These are phyloP conservation scores for Heptranchias perlo DNA, from an alignment of 2,113 vertebrate species.

Conservation along the genomic window DNA sequence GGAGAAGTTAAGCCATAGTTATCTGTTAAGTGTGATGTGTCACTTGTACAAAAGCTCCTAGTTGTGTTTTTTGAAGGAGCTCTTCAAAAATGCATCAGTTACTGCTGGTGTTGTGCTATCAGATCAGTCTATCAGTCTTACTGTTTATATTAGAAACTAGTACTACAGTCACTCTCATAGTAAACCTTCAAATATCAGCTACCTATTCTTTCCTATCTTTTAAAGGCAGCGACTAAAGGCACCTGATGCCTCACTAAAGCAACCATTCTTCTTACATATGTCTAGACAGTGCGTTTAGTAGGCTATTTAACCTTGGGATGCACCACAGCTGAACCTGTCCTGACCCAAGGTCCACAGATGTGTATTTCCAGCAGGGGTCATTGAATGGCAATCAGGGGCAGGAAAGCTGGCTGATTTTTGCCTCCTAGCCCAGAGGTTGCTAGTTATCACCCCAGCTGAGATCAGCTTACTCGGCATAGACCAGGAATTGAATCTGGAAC, in stretches of 20 bases:
- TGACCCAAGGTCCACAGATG: not conserved
- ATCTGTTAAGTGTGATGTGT: slow-evolving; percentile 16
- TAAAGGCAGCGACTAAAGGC: not conserved
- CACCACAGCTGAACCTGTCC: not conserved
- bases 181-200: not conserved
- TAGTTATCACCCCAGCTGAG: not conserved
- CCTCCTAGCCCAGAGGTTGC: not conserved
- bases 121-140: not conserved
- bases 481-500: not conserved
- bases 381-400: not conserved
- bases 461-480: not conserved
- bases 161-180: not conserved
- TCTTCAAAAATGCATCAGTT: not conserved
- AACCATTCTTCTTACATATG: not conserved
- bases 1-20: slow-evolving; percentile 43
- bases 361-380: not conserved
- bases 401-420: not conserved
- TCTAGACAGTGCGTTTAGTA: not conserved
- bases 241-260: not conserved
- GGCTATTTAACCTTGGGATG: not conserved
- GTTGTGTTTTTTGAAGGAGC: not conserved
- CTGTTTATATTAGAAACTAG: not conserved
- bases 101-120: not conserved
- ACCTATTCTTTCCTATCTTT: not conserved
- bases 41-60: slow-evolving; percentile 27